Percentiles rank a stretch among this genome's conserved stretches.
phyloP scores from a whole-genome alignment of 2,888 invertebrate species.

The Mellilla xanthometata region DNA sequence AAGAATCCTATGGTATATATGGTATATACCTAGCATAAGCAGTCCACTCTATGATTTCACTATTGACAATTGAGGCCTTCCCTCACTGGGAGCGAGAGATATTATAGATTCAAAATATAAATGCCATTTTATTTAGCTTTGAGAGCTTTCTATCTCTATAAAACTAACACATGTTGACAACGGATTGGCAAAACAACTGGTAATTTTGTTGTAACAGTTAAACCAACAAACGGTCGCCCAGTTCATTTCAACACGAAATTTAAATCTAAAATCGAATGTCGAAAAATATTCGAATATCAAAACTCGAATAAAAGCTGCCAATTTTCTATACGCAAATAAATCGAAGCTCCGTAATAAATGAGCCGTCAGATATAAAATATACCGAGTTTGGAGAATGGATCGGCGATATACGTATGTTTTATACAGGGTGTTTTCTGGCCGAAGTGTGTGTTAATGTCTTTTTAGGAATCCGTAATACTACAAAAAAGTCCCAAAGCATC shows the following conservation, averaged over 20 bases:
- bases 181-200: background rate
- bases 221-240: conserved; percentile 1
- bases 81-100: too few relatives aligned
- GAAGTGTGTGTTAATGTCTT: too few relatives aligned
- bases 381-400: conserved; percentile 16
- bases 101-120: too few relatives aligned
- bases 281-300: conserved; percentile 19
- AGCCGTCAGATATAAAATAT: conserved; percentile 24
- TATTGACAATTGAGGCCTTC: too few relatives aligned
- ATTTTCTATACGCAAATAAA: conserved; percentile 28
- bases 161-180: background rate
- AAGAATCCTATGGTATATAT: too few relatives aligned
- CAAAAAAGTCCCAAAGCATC: too few relatives aligned
- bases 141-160: too few relatives aligned
- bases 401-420: conserved; percentile 4
- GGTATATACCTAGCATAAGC: too few relatives aligned
- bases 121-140: too few relatives aligned
- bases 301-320: conserved; percentile 23
- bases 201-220: background rate
- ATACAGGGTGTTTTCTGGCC: background rate
- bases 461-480: too few relatives aligned
- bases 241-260: conserved; percentile 8
- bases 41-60: too few relatives aligned
- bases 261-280: conserved; percentile 4
- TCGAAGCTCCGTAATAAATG: conserved; percentile 24